Base-by-base conservation (phyloP, 2,797 vertebrate species). In the Heliangelus exortis region DNA sequence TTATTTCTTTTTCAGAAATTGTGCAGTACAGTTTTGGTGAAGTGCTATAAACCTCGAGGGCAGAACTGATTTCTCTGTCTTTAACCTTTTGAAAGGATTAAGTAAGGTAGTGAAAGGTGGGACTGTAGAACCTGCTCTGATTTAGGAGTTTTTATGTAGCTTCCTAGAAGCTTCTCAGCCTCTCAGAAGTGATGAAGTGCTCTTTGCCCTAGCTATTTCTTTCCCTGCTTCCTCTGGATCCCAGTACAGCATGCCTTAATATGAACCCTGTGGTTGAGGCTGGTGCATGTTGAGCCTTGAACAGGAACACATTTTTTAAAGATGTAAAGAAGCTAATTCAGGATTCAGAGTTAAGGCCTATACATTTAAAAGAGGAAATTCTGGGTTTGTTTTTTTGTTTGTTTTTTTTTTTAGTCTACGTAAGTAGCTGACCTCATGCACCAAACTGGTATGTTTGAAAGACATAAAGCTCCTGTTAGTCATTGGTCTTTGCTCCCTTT, bases 61-160 rank as follows among this genome's bases (percentile, higher is more conserved):
- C 72, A 89, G 58, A 90, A 93, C 68, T 72, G 72, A 73, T 79
- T 94, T 89, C 33, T 94, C 47, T 51, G 34, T 81, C 34, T 57
- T 67, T 63, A 88, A 78, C 53, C 34, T 87, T 84, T 54, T 74
- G 74, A 79, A 77, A 73, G 57, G 75, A 61, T 88, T 89, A 79
- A 92, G 41, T 69, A 75, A 82, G 23, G 20, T 65, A 63, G 59
- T 79, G 74, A 73, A 86, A 79, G 48, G 45, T 73, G 53, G 53
- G 23, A 92, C 31, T 78, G 53, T 17, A 79, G 55, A 4, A 1
- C 31, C 51, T 92, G 55, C 22, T 84, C 20, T 28, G 48, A 82
- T 87, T 72, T 69, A 84, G 18, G 34, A 53, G 36, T 74, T 73
- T 93, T 77, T 68, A 65, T 83, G 53, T 71, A 77, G 50, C 33